Conservation (phyloP, 2,888 invertebrate genomes). For the Himalopsyche tibetana region DNA sequence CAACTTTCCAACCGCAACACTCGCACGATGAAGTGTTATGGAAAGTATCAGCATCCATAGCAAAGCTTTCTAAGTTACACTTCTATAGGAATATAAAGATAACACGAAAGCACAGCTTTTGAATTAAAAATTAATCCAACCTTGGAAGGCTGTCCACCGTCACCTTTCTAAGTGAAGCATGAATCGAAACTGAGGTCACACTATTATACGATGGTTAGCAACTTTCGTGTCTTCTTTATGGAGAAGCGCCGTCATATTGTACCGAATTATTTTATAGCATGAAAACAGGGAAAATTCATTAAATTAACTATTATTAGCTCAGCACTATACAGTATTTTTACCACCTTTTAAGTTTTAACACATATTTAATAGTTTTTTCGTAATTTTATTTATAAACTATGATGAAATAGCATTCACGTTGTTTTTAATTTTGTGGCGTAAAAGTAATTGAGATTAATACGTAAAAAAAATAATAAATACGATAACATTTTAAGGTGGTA, state of each 20-base stretch:
- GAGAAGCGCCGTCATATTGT: not conserved
- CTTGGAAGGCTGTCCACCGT: not conserved
- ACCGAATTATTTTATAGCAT: too few species aligned
- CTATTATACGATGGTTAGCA: not conserved
- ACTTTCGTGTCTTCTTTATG: not conserved
- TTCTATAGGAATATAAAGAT: not conserved
- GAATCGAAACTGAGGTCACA: constrained; percentile 16
- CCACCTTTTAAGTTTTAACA: too few species aligned
- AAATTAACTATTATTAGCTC: too few species aligned
- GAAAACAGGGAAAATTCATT: too few species aligned
- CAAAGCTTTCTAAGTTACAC: not conserved
- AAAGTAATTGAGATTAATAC: too few species aligned
- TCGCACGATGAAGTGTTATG: constrained; percentile 76
- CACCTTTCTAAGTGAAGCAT: constrained; percentile 24
- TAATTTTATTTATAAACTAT: too few species aligned
- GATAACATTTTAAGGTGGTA: too few species aligned
- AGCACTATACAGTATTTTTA: too few species aligned
- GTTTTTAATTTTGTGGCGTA: too few species aligned
- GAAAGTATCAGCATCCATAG: constrained; percentile 70
- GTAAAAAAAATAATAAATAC: too few species aligned
- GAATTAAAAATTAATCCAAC: not conserved
- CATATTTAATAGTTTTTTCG: too few species aligned
- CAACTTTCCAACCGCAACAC: constrained; percentile 77
- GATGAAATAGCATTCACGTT: too few species aligned
- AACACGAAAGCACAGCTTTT: not conserved